These are phyloP conservation scores for Lepidurus arcticus DNA, from an alignment of 1,140 invertebrate genomes.

Conservation along the genomic window DNA sequence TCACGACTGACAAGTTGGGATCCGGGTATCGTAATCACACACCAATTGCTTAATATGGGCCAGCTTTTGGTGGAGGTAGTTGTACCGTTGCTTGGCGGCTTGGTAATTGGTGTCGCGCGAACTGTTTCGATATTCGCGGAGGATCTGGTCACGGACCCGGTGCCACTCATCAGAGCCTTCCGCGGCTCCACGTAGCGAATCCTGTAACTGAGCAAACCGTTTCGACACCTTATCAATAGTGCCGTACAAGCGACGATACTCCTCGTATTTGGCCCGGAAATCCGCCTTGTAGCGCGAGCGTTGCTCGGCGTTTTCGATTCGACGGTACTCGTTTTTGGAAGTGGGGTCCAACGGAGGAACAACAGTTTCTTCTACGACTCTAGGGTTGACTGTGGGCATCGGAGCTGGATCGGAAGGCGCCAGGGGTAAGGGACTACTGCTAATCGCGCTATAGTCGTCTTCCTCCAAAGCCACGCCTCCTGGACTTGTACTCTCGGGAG, in stretches of 20 bases:
- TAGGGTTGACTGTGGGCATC: neutral
- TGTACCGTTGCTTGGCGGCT: slow-evolving; percentile 65
- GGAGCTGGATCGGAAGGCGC: neutral
- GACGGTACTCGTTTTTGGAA: slow-evolving; percentile 64
- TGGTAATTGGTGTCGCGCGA: slow-evolving; percentile 66
- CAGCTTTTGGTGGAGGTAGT: slow-evolving; percentile 82
- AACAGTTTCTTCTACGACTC: neutral
- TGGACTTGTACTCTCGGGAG: slow-evolving; percentile 40
- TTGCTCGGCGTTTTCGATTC: slow-evolving; percentile 67
- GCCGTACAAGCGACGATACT: slow-evolving; percentile 69
- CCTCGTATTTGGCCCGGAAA: slow-evolving; percentile 75
- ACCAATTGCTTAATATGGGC: slow-evolving; percentile 83
- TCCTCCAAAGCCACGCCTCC: slow-evolving; percentile 20
- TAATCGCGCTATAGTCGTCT: slow-evolving; percentile 1
- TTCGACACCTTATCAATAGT: slow-evolving; percentile 67
- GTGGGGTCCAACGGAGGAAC: neutral
- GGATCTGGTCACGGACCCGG: slow-evolving; percentile 67
- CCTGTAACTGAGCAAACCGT: slow-evolving; percentile 67
- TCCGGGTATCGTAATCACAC: slow-evolving; percentile 60
- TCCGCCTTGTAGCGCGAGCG: slow-evolving; percentile 77
- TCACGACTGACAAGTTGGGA: slow-evolving; percentile 34
- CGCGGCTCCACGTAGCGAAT: slow-evolving; percentile 52
- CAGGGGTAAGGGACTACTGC: neutral
- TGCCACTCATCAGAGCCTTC: slow-evolving; percentile 52
- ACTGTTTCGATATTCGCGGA: slow-evolving; percentile 60